Evolutionary conservation across 2,797 vertebrate species (phyloP), one percentile per base, ranked within the genome.

Genomic region (Hirundo rustica): DNA sequence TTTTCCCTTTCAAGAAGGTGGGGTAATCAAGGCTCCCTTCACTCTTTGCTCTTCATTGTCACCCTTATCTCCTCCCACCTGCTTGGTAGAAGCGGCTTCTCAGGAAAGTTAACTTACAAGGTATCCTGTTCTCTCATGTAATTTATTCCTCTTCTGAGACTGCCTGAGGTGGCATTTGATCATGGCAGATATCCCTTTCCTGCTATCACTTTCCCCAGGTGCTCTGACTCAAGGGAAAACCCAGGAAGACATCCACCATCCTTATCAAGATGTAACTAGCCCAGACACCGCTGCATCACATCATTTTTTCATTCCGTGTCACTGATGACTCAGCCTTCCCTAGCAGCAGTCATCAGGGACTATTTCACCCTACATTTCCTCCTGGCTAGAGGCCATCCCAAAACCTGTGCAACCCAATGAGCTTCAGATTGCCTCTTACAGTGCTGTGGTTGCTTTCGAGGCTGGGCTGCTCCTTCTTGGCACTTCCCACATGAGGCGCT

Each of bases 221-320:
- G 66, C 10, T 94, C 92, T 95, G 90, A 95, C 55, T 94, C 94
- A 95, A 86, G 0, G 45, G 92, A 92, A 95, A 95, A 18, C 64
- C 88, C 77, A 79, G 85, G 60, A 94, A 95, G 79, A 66, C 80
- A 95, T 36, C 45, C 32, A 3, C 74, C 36, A 57, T 73, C 74
- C 88, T 91, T 89, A 96, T 91, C 94, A 91, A 95, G 94, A 93
- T 87, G n/a, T 70, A 92, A 92, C 93, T 92, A 95, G 95, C 71
- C 92, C 84, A 95, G 93, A 77, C 92, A 76, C 32, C 1, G 3
- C 71, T 4, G 5, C 71, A 86, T 91, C 93, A 50, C 55, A 53
- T 21, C 3, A 22, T 44, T 93, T 82, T 70, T 82, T 82, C 68
- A 51, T 45, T 58, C 53, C 0, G 0, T 88, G 60, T 87, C 92